Base-by-base conservation (phyloP, 2,113 vertebrate genomes). In the Ciconia boyciana region DNA sequence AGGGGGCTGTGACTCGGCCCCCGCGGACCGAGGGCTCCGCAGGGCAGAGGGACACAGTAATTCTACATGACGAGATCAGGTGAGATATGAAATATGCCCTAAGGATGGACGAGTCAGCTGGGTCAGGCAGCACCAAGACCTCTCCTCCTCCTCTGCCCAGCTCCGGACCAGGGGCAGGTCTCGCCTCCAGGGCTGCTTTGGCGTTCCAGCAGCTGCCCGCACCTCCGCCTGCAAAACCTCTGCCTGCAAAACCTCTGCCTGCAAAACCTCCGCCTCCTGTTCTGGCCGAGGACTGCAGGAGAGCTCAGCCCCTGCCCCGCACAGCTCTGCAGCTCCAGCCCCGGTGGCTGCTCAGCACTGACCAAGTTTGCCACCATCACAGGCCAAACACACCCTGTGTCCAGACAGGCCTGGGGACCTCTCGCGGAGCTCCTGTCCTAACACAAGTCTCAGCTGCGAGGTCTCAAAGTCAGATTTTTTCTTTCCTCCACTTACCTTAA, bases 21-120 rank as follows among this genome's bases (percentile, higher is more conserved):
- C 5, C 29, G 52, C 0, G 0, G 11, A 9, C 3, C 2, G 0
- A 36, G 58, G 26, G 68, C 66, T 90, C 57, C 48, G 3, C 0
- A 0, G 25, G 46, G 54, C 49, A 61, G 39, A 51, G 51, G n/a
- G 34, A 49, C 51, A 41, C 1, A 1, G 25, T 6, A 15, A 58
- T 66, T 70, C 39, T 39, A 26, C 48, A 32, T 62, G 71, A 51
- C 2, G 2, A 39, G 66, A 72, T 31, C 70, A 71, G 29, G 29
- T 5, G 19, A 7, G 6, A 46, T 44, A 60, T 5, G 13, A 39
- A 61, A 80, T n/a, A 58, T 1, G 3, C 58, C 70, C 28, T 10
- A 3, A 14, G 39, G n/a, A 2, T 44, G 82, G 46, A 49, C 55
- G 66, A 88, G 57, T 43, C 95, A 91, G 60, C 36, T 80, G 69